Evolutionary conservation across 2,113 vertebrate species (phyloP).

Genomic region (Capreolus pygargus): DNA sequence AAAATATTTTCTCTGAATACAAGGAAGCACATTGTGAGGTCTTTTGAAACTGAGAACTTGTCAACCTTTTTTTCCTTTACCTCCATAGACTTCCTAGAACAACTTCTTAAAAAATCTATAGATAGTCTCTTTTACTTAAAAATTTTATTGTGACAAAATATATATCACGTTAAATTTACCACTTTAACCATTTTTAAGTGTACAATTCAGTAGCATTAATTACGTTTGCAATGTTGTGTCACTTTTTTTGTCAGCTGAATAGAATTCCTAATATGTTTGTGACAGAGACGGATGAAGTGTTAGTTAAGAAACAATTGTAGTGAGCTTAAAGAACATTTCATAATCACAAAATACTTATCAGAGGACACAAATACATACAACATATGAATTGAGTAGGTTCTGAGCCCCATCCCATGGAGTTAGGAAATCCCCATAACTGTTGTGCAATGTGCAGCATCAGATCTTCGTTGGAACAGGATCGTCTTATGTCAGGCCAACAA

Average conservation of each 20-base stretch:
- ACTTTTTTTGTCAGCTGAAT: not conserved
- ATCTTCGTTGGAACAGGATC: not conserved
- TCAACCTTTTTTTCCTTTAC: not conserved
- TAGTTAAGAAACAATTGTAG: not conserved
- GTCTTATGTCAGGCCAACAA: slow-evolving; percentile 28
- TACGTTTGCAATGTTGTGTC: not conserved
- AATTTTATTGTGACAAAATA: not conserved
- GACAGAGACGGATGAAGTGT: not conserved
- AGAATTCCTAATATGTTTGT: not conserved
- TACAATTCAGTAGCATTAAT: not conserved
- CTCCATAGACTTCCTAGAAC: not conserved
- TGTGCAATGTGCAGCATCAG: not conserved
- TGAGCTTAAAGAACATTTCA: slow-evolving; percentile 11
- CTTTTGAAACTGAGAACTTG: not conserved
- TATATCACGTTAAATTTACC: not conserved
- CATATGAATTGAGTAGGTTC: not conserved
- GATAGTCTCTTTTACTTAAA: not conserved
- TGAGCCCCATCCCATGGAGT: not conserved
- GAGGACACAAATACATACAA: not conserved
- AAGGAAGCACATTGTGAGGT: not conserved
- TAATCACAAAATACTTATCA: not conserved
- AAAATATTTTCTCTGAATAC: not conserved
- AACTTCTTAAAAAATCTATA: not conserved
- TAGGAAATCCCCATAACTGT: not conserved
- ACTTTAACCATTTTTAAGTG: not conserved